These are phyloP conservation scores for Mesodorylaimus sp. DNA, from an alignment of 2,888 invertebrate genomes.

Conservation along the genomic window DNA sequence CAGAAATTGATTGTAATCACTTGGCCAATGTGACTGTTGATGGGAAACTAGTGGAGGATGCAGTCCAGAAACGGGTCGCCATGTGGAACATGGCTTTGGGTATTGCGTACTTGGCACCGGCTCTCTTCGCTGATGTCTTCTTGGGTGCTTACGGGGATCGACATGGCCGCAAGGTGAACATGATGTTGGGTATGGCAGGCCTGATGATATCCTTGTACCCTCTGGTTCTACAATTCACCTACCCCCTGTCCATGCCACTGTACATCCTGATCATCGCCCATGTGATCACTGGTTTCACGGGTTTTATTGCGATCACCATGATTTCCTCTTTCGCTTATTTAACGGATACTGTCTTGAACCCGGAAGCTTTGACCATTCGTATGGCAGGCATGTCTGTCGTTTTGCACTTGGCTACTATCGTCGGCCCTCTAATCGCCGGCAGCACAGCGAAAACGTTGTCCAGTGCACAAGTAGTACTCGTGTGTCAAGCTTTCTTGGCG, in stretches of 20 bases:
- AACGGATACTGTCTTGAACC: not conserved
- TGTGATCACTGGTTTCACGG: not conserved
- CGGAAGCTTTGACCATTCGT: not conserved
- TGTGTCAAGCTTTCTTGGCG: too few relatives aligned
- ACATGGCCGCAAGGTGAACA: slow-evolving; percentile 1
- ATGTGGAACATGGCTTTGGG: not conserved
- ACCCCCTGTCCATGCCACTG: not conserved
- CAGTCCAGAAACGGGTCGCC: not conserved
- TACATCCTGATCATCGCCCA: not conserved
- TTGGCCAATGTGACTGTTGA: too few relatives aligned
- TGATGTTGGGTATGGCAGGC: not conserved
- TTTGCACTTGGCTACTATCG: too few relatives aligned
- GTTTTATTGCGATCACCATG: slow-evolving; percentile 1
- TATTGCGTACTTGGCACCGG: not conserved
- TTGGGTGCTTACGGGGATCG: not conserved
- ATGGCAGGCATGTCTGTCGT: too few relatives aligned
- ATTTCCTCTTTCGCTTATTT: not conserved
- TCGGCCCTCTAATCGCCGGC: too few relatives aligned
- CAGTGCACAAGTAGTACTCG: too few relatives aligned
- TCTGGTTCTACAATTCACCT: not conserved
- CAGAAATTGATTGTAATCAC: too few relatives aligned
- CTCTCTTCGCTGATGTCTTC: not conserved
- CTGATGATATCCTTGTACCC: not conserved
- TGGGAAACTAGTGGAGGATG: too few relatives aligned
- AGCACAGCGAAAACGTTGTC: too few relatives aligned